Evolutionary conservation across 1,140 invertebrate genomes (phyloP).

Genomic region (Drosophila mayri): DNA sequence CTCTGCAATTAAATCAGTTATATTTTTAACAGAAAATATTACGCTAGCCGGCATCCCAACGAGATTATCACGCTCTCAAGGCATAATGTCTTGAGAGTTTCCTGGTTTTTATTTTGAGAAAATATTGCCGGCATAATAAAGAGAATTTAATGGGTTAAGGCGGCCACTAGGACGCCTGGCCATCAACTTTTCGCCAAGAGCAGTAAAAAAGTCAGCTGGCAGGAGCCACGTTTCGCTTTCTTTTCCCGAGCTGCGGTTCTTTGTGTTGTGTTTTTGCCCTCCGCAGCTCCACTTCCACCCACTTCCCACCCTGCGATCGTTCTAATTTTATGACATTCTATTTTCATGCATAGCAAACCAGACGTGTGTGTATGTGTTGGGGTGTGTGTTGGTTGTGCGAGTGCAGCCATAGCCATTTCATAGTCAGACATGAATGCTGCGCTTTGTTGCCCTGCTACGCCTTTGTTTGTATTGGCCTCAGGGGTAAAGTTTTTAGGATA

Average conservation of each 20-base stretch:
- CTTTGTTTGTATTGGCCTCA: constrained; percentile 84
- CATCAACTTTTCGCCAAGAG: constrained; percentile 78
- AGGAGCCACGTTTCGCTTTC: constrained; percentile 52
- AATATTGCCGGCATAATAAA: constrained; percentile 69
- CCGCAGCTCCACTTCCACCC: not conserved
- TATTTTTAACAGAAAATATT: not conserved
- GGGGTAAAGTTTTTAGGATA: constrained; percentile 84
- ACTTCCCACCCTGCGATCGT: constrained; percentile 57
- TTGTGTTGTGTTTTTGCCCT: constrained; percentile 23
- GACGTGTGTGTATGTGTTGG: constrained; percentile 41
- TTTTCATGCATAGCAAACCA: constrained; percentile 76
- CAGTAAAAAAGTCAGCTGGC: constrained; percentile 72
- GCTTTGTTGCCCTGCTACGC: constrained; percentile 80
- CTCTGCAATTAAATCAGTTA: constrained; percentile 6
- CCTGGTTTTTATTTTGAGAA: constrained; percentile 46
- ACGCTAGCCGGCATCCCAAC: not conserved
- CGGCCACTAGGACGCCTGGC: constrained; percentile 65
- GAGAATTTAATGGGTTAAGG: constrained; percentile 75
- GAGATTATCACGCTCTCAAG: constrained; percentile 31
- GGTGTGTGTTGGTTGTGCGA: constrained; percentile 22
- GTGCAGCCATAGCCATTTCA: constrained; percentile 69
- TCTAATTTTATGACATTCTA: constrained; percentile 83
- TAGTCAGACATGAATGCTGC: constrained; percentile 81
- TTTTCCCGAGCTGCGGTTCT: constrained; percentile 30
- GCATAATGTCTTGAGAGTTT: constrained; percentile 35